phyloP scores from a whole-genome alignment of 2,888 invertebrate species.

The Drosophila nr. medialis region DNA sequence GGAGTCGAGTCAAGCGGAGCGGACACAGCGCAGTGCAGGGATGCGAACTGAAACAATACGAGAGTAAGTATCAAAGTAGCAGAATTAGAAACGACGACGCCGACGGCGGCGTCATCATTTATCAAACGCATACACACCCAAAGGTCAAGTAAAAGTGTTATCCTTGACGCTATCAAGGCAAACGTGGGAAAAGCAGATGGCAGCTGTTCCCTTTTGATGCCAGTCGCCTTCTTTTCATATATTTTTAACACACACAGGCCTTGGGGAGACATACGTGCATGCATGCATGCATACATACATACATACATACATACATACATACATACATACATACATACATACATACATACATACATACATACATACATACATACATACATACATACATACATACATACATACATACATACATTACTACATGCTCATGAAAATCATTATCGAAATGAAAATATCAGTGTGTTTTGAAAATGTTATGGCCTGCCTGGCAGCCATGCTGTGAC shows the following conservation, averaged over 20 bases:
- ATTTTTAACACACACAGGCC: conserved; percentile 20
- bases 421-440: conserved; percentile 56
- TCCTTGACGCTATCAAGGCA: conserved; percentile 70
- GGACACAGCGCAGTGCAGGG: conserved; percentile 38
- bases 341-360: neutral
- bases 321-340: neutral
- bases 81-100: neutral
- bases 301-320: neutral
- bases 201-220: conserved; percentile 63
- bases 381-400: neutral
- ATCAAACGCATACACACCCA: conserved; percentile 59
- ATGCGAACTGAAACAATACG: conserved; percentile 63
- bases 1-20: conserved; percentile 2
- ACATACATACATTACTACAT: conserved; percentile 13
- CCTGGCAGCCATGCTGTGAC: neutral
- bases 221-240: conserved; percentile 25
- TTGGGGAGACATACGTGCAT: conserved; percentile 9
- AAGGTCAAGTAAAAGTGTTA: conserved; percentile 75
- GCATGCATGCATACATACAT: neutral
- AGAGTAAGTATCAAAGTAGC: conserved; percentile 40
- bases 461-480: conserved; percentile 47
- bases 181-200: conserved; percentile 54
- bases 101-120: conserved; percentile 62
- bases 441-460: conserved; percentile 65
- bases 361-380: neutral